Base-by-base conservation (phyloP, 2,888 invertebrate species). In the Flexamia atlantica region DNA sequence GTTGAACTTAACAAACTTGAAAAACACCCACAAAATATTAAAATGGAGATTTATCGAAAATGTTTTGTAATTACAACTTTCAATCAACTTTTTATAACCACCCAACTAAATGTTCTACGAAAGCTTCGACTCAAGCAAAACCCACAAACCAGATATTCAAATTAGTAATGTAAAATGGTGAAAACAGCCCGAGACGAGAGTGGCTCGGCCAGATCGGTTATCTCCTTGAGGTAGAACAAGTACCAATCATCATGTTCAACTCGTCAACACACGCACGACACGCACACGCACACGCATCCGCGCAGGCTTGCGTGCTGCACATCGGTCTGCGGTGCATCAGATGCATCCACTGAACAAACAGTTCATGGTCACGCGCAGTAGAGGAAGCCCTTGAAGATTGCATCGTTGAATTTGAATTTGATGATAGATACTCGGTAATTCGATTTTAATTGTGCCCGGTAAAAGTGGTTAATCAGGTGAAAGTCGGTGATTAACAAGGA, bases 201-300 rank as follows among this genome's bases (percentile, higher is more conserved):
- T n/a, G n/a, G n/a, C n/a, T 5, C 30, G 64, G 17, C 28, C 0
- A 53, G 64, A 64, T 28, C 20, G 28, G 17, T 64, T 64, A 64
- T 28, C 64, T 64, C 30, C 4, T 9, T 20, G 53, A 53, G 20
- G 20, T 53, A 23, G 1, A 64, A 30, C 64, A 64, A 64, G 64
- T 64, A 64, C 64, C 64, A 64, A 64, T 64, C 64, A 64, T 64
- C 64, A 28, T 64, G 64, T 64, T 30, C 64, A 64, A 4, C 53
- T 23, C 3, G 14, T 64, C 30, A 28, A 20, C 64, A 53, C 20
- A 5, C 4, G 53, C 7, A 53, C 53, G 9, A n/a, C n/a, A n/a
- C n/a, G n/a, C n/a, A 14, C 53, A 23, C 46, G 23, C 30, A 10
- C 28, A 64, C 25, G 28, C 28, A 28, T 25, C 30, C 64, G 64